Percentiles rank a stretch among this genome's conserved stretches.
Conservation (phyloP, 1,140 invertebrate genomes). For the Zaprionus inermis region DNA sequence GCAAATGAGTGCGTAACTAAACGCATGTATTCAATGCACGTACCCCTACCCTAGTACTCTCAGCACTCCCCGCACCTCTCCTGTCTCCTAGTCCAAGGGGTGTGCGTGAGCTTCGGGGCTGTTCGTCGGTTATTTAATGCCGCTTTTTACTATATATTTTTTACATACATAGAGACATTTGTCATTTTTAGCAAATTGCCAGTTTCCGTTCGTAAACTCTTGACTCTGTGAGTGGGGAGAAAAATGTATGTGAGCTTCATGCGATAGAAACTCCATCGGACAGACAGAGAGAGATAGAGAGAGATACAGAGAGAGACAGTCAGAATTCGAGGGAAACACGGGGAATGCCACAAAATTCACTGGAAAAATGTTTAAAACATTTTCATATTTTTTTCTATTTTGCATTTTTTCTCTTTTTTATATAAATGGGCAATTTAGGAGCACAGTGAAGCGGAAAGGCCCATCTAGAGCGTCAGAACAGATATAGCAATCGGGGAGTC, state of each 20-base stretch:
- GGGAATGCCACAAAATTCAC: slow-evolving; percentile 54
- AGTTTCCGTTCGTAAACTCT: slow-evolving; percentile 70
- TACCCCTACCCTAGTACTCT: slow-evolving; percentile 6
- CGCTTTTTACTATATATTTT: slow-evolving; percentile 7
- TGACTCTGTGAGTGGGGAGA: slow-evolving; percentile 36
- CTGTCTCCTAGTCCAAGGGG: not conserved
- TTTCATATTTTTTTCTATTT: slow-evolving; percentile 25
- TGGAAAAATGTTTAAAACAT: slow-evolving; percentile 68
- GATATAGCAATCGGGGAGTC: slow-evolving; percentile 19
- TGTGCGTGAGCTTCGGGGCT: slow-evolving; percentile 21
- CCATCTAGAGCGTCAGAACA: slow-evolving; percentile 28
- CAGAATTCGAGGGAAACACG: not conserved
- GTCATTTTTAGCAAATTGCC: slow-evolving; percentile 73
- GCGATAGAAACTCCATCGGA: slow-evolving; percentile 50
- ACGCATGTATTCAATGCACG: slow-evolving; percentile 77
- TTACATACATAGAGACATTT: slow-evolving; percentile 18
- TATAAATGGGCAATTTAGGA: slow-evolving; percentile 72
- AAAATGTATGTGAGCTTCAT: slow-evolving; percentile 29
- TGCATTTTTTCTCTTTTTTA: slow-evolving; percentile 3
- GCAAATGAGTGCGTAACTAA: slow-evolving; percentile 79
- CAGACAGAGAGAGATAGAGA: too few relatives aligned
- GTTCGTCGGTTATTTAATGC: slow-evolving; percentile 11
- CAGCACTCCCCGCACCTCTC: not conserved
- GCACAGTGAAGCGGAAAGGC: slow-evolving; percentile 70
- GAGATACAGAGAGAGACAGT: not conserved